phyloP scores from a whole-genome alignment of 2,888 invertebrate genomes.

The Troilus luridus region DNA sequence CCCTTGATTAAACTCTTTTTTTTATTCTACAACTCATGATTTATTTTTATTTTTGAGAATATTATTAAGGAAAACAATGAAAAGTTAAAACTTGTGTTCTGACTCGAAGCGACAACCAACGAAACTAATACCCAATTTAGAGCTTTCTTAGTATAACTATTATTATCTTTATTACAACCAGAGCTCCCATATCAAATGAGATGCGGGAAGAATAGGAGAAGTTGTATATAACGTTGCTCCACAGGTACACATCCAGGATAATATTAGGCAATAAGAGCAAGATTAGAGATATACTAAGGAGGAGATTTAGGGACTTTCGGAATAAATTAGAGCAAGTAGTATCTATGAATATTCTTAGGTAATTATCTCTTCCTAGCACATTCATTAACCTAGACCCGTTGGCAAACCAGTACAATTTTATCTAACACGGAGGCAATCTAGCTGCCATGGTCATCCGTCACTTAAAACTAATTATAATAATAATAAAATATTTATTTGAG shows the following conservation, averaged over 20 bases:
- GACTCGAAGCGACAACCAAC: no score
- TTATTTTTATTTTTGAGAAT: no score
- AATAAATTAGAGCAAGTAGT: neutral
- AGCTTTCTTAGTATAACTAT: no score
- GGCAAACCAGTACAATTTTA: neutral
- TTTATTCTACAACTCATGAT: no score
- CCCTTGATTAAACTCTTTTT: no score
- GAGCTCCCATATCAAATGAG: neutral
- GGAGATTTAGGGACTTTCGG: neutral
- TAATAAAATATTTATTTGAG: no score
- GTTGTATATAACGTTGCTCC: neutral
- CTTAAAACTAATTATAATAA: no score
- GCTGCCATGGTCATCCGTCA: neutral
- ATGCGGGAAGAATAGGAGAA: neutral
- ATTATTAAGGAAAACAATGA: no score
- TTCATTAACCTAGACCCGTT: neutral
- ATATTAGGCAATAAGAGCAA: neutral
- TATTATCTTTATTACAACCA: neutral
- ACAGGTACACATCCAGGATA: neutral
- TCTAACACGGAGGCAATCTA: neutral
- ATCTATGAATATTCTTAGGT: neutral
- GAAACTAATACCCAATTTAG: no score
- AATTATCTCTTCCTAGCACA: neutral
- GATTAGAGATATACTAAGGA: slow-evolving; percentile 16
- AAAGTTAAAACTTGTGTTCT: no score